These are phyloP conservation scores for Drosophila kurseongensis DNA, from an alignment of 1,140 invertebrate species.

Conservation along the genomic window DNA sequence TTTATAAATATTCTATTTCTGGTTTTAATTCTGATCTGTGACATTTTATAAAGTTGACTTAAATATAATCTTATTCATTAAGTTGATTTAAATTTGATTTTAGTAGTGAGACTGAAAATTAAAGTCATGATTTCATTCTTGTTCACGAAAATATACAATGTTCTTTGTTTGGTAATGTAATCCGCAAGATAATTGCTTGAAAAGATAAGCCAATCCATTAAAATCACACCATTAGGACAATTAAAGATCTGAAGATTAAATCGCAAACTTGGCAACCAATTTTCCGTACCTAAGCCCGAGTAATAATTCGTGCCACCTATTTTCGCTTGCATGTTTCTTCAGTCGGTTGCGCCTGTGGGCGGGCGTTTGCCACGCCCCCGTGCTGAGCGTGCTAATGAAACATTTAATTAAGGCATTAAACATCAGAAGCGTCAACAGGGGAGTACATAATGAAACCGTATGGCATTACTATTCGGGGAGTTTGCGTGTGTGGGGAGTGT, in stretches of 20 bases:
- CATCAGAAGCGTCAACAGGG: conserved; percentile 60
- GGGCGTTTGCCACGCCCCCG: conserved; percentile 34
- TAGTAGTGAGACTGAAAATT: not conserved
- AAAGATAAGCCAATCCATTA: conserved; percentile 21
- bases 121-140: not conserved
- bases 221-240: conserved; percentile 25
- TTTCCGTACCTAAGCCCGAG: conserved; percentile 7
- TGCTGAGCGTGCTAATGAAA: conserved; percentile 77
- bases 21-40: no score
- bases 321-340: conserved; percentile 33
- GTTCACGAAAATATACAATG: no score
- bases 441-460: conserved; percentile 77
- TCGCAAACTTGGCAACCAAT: conserved; percentile 18
- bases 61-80: no score
- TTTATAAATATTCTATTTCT: no score
- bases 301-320: conserved; percentile 41
- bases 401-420: conserved; percentile 83
- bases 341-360: conserved; percentile 12
- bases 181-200: not conserved
- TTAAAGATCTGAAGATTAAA: conserved; percentile 23
- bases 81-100: no score
- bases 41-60: no score
- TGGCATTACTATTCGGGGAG: conserved; percentile 20
- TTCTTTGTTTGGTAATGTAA: not conserved
- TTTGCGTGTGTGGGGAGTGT: not conserved